These are phyloP conservation scores for Teinopalpus imperialis DNA, from an alignment of 2,888 invertebrate species.

Conservation along the genomic window DNA sequence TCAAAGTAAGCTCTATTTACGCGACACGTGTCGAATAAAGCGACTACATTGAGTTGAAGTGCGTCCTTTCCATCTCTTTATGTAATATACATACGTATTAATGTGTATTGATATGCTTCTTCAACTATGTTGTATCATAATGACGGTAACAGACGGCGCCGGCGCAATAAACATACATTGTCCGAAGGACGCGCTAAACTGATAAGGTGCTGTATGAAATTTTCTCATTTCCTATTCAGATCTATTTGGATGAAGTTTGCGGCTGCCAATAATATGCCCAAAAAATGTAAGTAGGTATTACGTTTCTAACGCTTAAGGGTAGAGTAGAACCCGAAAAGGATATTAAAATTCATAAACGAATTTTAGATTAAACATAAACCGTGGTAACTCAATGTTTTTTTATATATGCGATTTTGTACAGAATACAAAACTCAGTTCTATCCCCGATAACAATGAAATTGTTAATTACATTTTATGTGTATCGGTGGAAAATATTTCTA, in stretches of 20 bases:
- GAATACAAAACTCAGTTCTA: too few species aligned
- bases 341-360: too few species aligned
- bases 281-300: too few species aligned
- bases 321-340: too few species aligned
- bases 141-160: background rate
- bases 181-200: background rate
- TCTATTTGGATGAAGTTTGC: background rate
- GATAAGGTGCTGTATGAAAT: constrained; percentile 1
- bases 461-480: too few species aligned
- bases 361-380: too few species aligned
- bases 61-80: background rate
- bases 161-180: background rate
- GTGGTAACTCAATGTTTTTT: too few species aligned
- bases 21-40: constrained; percentile 15
- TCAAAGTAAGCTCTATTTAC: constrained; percentile 4
- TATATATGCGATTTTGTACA: too few species aligned
- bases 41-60: background rate
- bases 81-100: background rate
- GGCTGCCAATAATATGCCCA: background rate
- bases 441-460: too few species aligned
- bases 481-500: too few species aligned
- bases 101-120: background rate
- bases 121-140: background rate
- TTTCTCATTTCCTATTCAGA: constrained; percentile 7
- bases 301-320: too few species aligned